Evolutionary conservation across 1,140 invertebrate species (phyloP).

Genomic region (fruit fly (Drosophila melanogaster)): DNA sequence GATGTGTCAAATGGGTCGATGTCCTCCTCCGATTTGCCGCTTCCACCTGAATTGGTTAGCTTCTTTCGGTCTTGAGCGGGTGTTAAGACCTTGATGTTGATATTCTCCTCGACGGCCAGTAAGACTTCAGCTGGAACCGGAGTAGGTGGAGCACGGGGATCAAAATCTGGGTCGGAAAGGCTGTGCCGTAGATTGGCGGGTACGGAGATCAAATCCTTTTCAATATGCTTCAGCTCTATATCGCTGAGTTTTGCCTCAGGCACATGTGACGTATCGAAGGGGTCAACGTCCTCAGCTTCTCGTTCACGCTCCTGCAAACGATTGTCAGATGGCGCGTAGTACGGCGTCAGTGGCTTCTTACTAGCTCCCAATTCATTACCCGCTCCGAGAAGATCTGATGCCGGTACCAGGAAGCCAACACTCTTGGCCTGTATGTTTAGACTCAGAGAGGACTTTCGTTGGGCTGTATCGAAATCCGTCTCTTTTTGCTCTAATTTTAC

Average conservation of each 20-base stretch:
- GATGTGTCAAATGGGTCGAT: constrained; percentile 93
- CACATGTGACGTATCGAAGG: constrained; percentile 93
- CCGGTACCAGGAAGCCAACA: constrained; percentile 89
- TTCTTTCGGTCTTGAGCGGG: constrained; percentile 85
- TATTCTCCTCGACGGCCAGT: constrained; percentile 87
- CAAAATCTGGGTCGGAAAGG: constrained; percentile 86
- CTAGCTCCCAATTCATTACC: constrained; percentile 85
- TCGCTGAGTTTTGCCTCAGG: constrained; percentile 88
- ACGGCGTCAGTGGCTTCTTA: constrained; percentile 91
- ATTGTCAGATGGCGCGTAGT: constrained; percentile 87
- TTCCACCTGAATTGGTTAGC: constrained; percentile 29
- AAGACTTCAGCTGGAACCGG: constrained; percentile 85
- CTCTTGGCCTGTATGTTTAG: constrained; percentile 86
- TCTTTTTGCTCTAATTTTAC: neutral
- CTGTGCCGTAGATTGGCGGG: constrained; percentile 71
- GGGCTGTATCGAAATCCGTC: constrained; percentile 63
- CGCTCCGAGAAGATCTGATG: constrained; percentile 79
- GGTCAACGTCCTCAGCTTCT: constrained; percentile 86
- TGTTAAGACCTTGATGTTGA: constrained; percentile 88
- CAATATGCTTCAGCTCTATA: constrained; percentile 90
- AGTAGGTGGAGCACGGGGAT: constrained; percentile 85
- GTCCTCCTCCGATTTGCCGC: constrained; percentile 52
- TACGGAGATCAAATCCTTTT: constrained; percentile 87
- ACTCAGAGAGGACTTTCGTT: constrained; percentile 78
- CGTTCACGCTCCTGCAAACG: constrained; percentile 87